phyloP scores from a whole-genome alignment of 30 jellyfish, hydroid and myxozoan species.

The Aurelia sp. region DNA sequence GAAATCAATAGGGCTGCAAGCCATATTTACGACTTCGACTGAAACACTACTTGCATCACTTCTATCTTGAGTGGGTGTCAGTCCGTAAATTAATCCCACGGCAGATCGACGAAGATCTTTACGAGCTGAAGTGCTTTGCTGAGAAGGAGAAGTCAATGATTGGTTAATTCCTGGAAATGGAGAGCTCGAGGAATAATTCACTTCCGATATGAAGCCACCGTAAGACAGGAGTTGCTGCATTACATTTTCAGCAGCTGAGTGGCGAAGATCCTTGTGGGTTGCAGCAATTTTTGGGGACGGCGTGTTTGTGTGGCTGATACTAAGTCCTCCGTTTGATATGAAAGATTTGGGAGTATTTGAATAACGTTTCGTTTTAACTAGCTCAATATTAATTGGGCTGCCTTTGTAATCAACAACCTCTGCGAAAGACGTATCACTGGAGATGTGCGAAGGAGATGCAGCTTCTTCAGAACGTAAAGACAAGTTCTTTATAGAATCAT shows the following conservation, averaged over 20 bases:
- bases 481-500: too few relatives aligned
- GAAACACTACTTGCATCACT: constrained; percentile 3
- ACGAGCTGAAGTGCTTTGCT: not conserved
- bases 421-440: constrained; percentile 2
- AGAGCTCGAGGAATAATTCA: too few relatives aligned
- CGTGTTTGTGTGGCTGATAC: not conserved
- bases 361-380: not conserved
- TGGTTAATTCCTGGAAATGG: too few relatives aligned
- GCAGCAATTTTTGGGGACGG: too few relatives aligned
- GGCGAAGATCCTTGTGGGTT: too few relatives aligned
- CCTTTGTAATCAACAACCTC: constrained; percentile 32
- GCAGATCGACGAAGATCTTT: constrained; percentile 45
- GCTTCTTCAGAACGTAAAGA: too few relatives aligned
- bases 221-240: too few relatives aligned
- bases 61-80: not conserved
- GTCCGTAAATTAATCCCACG: constrained; percentile 36
- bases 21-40: constrained; percentile 51
- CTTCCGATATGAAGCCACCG: too few relatives aligned
- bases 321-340: not conserved
- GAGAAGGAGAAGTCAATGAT: too few relatives aligned
- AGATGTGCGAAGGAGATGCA: not conserved
- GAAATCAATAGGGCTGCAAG: constrained; percentile 43
- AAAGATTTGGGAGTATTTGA: not conserved
- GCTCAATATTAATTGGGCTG: constrained; percentile 14
- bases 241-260: too few relatives aligned